Evolutionary conservation across 2,888 invertebrate genomes (phyloP), one percentile per base, ranked within the genome.

Genomic region (Andrena camellia): DNA sequence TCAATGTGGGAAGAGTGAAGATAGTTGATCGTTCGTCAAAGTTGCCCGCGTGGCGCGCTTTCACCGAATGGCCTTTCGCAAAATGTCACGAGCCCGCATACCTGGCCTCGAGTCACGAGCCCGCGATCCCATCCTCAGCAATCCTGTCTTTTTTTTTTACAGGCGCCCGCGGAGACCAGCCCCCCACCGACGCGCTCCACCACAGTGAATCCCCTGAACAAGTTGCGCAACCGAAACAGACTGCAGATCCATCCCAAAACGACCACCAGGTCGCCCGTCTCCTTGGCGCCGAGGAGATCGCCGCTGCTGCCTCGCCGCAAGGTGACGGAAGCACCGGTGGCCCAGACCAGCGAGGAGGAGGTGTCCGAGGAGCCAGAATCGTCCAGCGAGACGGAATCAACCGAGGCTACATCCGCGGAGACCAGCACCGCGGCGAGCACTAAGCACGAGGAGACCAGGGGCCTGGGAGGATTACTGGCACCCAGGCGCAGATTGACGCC

Each of bases 401-500:
- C 86, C 52, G 90, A 91, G 42, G 71, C 88, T 17, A 81, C 81
- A 1, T 77, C 88, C 35, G 87, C 87, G 8, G 91, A 92, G 74
- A 91, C 91, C 2, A 92, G 92, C 73, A 92, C 92, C 2, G 90
- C 92, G 0, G 90, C 92, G 0, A 92, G 92, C 82, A 91, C 92
- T 29, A 93, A 92, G 64, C 92, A 92, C 77, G 93, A 94, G 48
- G 94, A 94, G 70, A 89, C 91, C 23, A 85, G 93, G 66, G 92
- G 93, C 13, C 88, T 93, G 1, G 88, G 92, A 23, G 96, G 97
- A 54, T 95, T 97, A 48, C 94, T 97, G 66, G 97, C 97, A 2
- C 96, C 97, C 64, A 95, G 97, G 88, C 95, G 96, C 91, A 96
- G 97, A 92, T 95, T 97, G 90, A 95, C 96, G 35, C 92, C 95